Conservation (phyloP, 2,888 invertebrate species). For the Cataglyphis livida region DNA sequence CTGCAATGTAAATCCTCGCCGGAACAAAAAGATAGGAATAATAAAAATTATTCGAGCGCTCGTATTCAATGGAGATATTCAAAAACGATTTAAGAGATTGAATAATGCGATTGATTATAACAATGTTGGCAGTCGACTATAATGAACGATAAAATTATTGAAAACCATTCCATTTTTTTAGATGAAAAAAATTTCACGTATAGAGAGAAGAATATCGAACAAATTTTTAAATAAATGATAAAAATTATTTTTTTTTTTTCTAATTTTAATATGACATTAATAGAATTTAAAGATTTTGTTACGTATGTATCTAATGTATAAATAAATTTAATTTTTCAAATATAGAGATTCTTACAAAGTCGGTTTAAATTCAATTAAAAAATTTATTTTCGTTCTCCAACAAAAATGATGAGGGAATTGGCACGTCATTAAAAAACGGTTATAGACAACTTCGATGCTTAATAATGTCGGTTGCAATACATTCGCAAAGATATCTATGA, state of each 20-base stretch:
- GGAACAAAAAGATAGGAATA: conserved; percentile 15
- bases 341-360: neutral
- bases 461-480: neutral
- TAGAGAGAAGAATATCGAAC: neutral
- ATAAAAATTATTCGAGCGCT: neutral
- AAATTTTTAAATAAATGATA: neutral
- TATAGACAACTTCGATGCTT: neutral
- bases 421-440: neutral
- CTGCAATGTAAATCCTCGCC: conserved; percentile 13
- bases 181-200: neutral
- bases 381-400: conserved; percentile 1
- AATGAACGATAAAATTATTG: conserved; percentile 28
- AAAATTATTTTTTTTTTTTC: neutral
- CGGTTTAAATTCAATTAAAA: conserved; percentile 5
- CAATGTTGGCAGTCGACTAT: neutral
- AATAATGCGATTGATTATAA: conserved; percentile 34
- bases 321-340: neutral
- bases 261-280: neutral
- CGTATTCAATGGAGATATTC: neutral
- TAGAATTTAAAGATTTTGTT: neutral
- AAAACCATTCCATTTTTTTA: neutral
- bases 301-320: neutral
- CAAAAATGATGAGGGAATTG: neutral
- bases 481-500: neutral
- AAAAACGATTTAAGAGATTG: conserved; percentile 9